Evolutionary conservation across 2,888 invertebrate species (phyloP), one percentile per base, ranked within the genome.

Genomic region (Hypena proboscidalis): DNA sequence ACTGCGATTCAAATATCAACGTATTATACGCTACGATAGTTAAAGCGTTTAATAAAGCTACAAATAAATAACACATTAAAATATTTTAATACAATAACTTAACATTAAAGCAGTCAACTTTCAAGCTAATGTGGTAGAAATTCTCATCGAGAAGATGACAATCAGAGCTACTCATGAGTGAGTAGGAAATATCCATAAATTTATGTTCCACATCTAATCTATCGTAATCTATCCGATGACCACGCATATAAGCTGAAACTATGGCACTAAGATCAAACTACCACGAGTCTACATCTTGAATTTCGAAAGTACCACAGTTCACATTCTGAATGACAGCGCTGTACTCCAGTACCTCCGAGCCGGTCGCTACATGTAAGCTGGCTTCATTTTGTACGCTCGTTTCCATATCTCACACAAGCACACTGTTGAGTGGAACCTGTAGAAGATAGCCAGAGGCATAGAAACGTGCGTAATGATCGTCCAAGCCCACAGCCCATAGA

Each of bases 351-450:
- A 89, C 75, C 79, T 83, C 63, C 67, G 76, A 63, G 67, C 78
- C 77, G 68, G 77, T 83, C 84, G 90, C 93, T 95, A 96, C 95
- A 96, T 96, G 74, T 95, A 95, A 73, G 95, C 94, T 1, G 96
- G 96, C 74, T 97, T 97, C 76, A 96, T 95, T 88, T 98, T 98
- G 83, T 98, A 98, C 4, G 98, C 97, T 61, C 96, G 93, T 85
- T 98, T 98, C 98, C 98, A 98, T 70, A 98, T 97, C 85, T 98
- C 98, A 81, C 98, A 98, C 44, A 98, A 92, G 77, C 98, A 98
- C 1, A 98, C 98, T 0, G 98, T 97, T 26, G 97, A 97, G 79
- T 98, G 98, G 85, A 98, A 98, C 47, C 98, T 93, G 86, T 97
- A 98, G 87, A 98, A 98, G 51, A 98, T 98, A 1, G 97, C 97